These are phyloP conservation scores for Thera britannica DNA, from an alignment of 2,888 invertebrate genomes.

Conservation along the genomic window DNA sequence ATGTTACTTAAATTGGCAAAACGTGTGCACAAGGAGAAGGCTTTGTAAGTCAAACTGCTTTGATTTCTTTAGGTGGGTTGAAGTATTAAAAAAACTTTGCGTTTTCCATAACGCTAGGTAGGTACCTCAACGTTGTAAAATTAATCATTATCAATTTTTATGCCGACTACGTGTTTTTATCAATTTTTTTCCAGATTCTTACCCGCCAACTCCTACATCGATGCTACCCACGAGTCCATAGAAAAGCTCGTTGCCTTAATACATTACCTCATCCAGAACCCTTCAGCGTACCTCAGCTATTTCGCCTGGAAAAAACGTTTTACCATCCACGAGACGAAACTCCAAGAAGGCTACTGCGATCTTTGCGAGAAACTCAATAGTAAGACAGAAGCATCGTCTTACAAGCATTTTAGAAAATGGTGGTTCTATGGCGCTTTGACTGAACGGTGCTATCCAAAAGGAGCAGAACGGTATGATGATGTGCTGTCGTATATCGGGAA, in stretches of 20 bases:
- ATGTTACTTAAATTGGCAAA: too few species aligned
- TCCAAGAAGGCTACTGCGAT: slow-evolving; percentile 59
- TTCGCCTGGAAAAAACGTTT: slow-evolving; percentile 65
- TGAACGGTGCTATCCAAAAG: slow-evolving; percentile 52
- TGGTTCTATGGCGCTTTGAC: slow-evolving; percentile 59
- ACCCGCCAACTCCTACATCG: slow-evolving; percentile 67
- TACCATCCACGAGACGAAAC: slow-evolving; percentile 50
- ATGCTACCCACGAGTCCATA: slow-evolving; percentile 44
- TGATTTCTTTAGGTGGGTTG: too few species aligned
- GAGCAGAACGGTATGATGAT: slow-evolving; percentile 47
- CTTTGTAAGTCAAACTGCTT: too few species aligned
- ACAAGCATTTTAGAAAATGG: slow-evolving; percentile 64
- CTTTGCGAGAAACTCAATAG: slow-evolving; percentile 63
- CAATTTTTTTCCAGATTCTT: slow-evolving; percentile 60
- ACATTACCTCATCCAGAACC: slow-evolving; percentile 53
- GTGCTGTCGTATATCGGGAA: slow-evolving; percentile 49
- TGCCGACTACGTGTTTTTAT: neutral
- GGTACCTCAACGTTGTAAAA: too few species aligned
- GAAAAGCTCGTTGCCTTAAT: slow-evolving; percentile 57
- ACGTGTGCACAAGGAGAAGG: too few species aligned
- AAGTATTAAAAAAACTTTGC: too few species aligned
- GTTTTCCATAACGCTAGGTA: too few species aligned
- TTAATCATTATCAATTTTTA: too few species aligned
- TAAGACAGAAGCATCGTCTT: slow-evolving; percentile 43
- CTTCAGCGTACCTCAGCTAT: slow-evolving; percentile 53